Percentiles rank a stretch among this genome's conserved stretches.
phyloP scores from a whole-genome alignment of 2,113 vertebrate genomes.

The Morone saxatilis region DNA sequence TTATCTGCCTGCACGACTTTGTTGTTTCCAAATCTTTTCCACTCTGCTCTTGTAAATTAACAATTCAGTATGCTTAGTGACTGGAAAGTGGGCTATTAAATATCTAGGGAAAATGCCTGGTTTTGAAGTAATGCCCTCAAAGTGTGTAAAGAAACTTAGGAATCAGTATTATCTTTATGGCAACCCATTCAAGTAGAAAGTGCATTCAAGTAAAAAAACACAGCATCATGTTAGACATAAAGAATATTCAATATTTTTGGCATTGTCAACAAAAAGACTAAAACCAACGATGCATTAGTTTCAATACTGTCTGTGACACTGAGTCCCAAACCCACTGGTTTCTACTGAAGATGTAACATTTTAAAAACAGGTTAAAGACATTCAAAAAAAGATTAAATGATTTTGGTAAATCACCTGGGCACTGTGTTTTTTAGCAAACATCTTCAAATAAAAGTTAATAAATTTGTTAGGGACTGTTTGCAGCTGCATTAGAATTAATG shows the following conservation, averaged over 20 bases:
- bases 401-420: neutral
- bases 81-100: constrained; percentile 38
- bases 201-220: neutral
- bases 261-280: neutral
- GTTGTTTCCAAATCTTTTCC: constrained; percentile 28
- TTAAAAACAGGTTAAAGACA: no score
- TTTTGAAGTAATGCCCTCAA: constrained; percentile 14
- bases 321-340: neutral
- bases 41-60: constrained; percentile 15
- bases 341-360: neutral
- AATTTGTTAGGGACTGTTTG: neutral
- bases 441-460: neutral
- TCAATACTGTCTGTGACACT: neutral
- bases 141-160: constrained; percentile 5
- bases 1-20: constrained; percentile 2
- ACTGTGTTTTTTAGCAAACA: neutral
- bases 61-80: constrained; percentile 32
- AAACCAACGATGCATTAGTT: neutral
- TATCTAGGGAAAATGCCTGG: constrained; percentile 5
- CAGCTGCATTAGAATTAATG: neutral
- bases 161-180: constrained; percentile 1
- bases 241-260: neutral
- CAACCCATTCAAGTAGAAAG: neutral
- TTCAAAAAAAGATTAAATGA: no score
- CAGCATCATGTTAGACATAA: neutral